Evolutionary conservation across 2,888 invertebrate species (phyloP).

Genomic region (Tetranychus truncatus): DNA sequence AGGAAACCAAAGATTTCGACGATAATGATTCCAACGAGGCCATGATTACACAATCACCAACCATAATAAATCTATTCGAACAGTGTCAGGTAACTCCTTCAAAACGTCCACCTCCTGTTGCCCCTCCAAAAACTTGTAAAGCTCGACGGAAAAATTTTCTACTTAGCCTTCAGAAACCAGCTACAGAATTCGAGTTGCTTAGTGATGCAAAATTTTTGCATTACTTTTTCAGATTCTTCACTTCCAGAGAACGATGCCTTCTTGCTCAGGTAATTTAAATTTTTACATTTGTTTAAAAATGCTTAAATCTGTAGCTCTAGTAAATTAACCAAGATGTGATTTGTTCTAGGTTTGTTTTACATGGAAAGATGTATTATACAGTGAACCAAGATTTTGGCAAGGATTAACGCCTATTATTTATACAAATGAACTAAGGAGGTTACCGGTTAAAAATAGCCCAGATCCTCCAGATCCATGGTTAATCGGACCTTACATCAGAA

Average conservation of each 20-base stretch:
- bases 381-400: conserved; percentile 63
- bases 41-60: background rate
- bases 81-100: background rate
- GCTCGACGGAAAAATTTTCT: conserved; percentile 20
- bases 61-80: background rate
- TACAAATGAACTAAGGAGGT: conserved; percentile 53
- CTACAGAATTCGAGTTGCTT: conserved; percentile 52
- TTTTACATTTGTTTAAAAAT: background rate
- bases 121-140: conserved; percentile 20
- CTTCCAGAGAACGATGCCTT: conserved; percentile 52
- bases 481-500: conserved; percentile 14
- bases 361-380: conserved; percentile 72
- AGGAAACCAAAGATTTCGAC: background rate
- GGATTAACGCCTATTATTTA: conserved; percentile 66
- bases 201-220: conserved; percentile 65
- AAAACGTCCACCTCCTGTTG: conserved; percentile 17
- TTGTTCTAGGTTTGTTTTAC: conserved; percentile 20
- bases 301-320: too few species aligned
- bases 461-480: conserved; percentile 18
- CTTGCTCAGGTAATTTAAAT: conserved; percentile 48
- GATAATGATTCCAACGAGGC: background rate
- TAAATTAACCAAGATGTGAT: background rate
- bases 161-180: conserved; percentile 16
- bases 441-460: background rate
- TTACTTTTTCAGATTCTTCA: conserved; percentile 64